A percentile compares a stretch with the other conserved stretches of the same genome.
Evolutionary conservation across 1,140 invertebrate species (phyloP).

Genomic region (Penaeus chinensis): DNA sequence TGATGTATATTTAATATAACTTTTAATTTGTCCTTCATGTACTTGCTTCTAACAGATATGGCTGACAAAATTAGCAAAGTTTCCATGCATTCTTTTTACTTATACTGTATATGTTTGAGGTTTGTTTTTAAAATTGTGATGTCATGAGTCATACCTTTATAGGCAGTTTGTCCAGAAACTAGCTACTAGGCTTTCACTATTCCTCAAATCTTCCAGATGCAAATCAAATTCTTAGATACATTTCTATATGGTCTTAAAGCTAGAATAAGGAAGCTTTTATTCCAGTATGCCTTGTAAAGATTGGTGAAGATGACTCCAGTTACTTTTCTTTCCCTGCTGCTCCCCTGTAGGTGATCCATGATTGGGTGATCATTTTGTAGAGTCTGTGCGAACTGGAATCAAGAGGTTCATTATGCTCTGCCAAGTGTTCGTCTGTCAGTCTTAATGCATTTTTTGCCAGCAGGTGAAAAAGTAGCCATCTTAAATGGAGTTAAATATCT

Average conservation of each 20-base stretch:
- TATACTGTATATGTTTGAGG: too few species aligned
- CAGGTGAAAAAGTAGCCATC: too few species aligned
- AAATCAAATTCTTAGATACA: slow-evolving; percentile 30
- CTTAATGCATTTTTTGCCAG: too few species aligned
- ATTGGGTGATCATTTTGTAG: too few species aligned
- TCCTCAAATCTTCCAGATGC: slow-evolving; percentile 39
- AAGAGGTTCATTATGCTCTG: too few species aligned
- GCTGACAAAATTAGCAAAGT: slow-evolving; percentile 26
- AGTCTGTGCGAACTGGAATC: too few species aligned
- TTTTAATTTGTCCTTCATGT: not conserved
- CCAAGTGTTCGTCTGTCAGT: too few species aligned
- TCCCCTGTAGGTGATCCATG: too few species aligned
- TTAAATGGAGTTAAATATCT: too few species aligned
- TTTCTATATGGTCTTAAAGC: not conserved
- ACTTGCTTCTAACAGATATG: slow-evolving; percentile 9
- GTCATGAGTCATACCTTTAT: not conserved
- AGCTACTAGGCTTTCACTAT: slow-evolving; percentile 29
- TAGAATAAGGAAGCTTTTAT: slow-evolving; percentile 18
- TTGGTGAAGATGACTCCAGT: too few species aligned
- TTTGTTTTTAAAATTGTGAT: slow-evolving; percentile 6
- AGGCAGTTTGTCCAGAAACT: slow-evolving; percentile 12
- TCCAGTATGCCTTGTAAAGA: not conserved
- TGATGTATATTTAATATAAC: slow-evolving; percentile 30
- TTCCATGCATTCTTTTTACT: slow-evolving; percentile 10
- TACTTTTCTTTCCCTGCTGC: too few species aligned